Conservation (phyloP, 2,888 invertebrate genomes). For the Frankliniella intonsa region DNA sequence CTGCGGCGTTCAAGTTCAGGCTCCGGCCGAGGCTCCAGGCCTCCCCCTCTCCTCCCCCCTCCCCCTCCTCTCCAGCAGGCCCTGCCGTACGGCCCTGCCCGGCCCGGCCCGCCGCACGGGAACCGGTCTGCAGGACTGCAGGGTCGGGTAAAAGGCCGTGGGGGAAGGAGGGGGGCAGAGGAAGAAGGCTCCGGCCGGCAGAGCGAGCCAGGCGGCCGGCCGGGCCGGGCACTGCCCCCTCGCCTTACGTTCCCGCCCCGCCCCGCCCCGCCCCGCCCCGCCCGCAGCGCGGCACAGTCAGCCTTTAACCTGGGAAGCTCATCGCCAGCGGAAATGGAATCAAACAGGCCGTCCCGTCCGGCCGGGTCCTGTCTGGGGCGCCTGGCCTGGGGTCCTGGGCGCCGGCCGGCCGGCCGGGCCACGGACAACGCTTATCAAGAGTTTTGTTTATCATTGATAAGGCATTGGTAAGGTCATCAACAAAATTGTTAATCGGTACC, state of each 20-base stretch:
- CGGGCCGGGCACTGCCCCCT: slow-evolving; percentile 12
- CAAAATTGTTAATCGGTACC: too few relatives aligned
- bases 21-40: not conserved
- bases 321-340: too few relatives aligned
- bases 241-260: not conserved
- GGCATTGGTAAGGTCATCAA: too few relatives aligned
- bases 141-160: not conserved
- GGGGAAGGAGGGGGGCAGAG: not conserved
- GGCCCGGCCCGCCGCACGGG: not conserved
- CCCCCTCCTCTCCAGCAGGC: not conserved
- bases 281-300: too few relatives aligned
- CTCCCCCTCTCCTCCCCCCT: too few relatives aligned
- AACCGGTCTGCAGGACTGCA: not conserved
- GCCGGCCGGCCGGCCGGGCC: too few relatives aligned
- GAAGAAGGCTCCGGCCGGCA: not conserved
- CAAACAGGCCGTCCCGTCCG: not conserved
- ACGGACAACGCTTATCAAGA: too few relatives aligned
- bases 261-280: not conserved
- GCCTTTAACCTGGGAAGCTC: too few relatives aligned
- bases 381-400: too few relatives aligned
- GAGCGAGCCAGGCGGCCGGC: not conserved
- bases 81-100: not conserved
- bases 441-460: too few relatives aligned
- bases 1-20: not conserved
- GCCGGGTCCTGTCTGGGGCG: not conserved